These are phyloP conservation scores for Archaeoteleia sp. DNA, from an alignment of 2,888 invertebrate genomes.

Conservation along the genomic window DNA sequence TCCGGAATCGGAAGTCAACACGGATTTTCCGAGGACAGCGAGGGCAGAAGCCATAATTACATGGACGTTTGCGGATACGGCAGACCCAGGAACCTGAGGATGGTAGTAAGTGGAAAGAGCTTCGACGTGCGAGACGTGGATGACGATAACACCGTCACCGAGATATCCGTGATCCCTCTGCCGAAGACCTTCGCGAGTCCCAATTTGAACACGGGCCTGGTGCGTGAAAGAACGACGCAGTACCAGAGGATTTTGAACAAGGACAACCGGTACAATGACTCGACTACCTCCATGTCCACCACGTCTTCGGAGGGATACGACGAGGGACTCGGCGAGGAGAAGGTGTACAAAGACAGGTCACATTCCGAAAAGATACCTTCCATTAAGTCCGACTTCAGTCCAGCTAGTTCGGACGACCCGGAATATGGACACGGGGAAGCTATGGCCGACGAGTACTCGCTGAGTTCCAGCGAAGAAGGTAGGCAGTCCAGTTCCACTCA, in stretches of 20 bases:
- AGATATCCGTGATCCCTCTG: conserved; percentile 80
- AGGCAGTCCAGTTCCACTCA: conserved; percentile 57
- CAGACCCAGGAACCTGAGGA: conserved; percentile 83
- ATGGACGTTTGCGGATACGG: conserved; percentile 68
- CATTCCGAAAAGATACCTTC: conserved; percentile 77
- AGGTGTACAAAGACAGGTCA: conserved; percentile 83
- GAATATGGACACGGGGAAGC: conserved; percentile 80
- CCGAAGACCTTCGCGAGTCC: conserved; percentile 75
- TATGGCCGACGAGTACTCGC: conserved; percentile 78
- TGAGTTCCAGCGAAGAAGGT: conserved; percentile 76
- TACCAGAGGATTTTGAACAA: conserved; percentile 75
- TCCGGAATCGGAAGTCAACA: conserved; percentile 79
- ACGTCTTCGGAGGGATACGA: conserved; percentile 74
- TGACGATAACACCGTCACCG: conserved; percentile 80
- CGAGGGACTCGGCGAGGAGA: conserved; percentile 80
- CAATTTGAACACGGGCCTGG: conserved; percentile 74
- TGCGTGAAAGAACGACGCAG: conserved; percentile 76
- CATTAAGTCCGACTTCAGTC: conserved; percentile 72
- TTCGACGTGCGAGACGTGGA: conserved; percentile 85
- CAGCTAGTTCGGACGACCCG: conserved; percentile 77
- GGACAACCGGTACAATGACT: conserved; percentile 71
- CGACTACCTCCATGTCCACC: conserved; percentile 72
- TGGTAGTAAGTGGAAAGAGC: conserved; percentile 83
- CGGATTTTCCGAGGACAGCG: conserved; percentile 67
- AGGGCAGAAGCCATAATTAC: conserved; percentile 67